Evolutionary conservation across 1,140 invertebrate species (phyloP), one percentile per base, ranked within the genome.

Genomic region (Drosophila neocordata): DNA sequence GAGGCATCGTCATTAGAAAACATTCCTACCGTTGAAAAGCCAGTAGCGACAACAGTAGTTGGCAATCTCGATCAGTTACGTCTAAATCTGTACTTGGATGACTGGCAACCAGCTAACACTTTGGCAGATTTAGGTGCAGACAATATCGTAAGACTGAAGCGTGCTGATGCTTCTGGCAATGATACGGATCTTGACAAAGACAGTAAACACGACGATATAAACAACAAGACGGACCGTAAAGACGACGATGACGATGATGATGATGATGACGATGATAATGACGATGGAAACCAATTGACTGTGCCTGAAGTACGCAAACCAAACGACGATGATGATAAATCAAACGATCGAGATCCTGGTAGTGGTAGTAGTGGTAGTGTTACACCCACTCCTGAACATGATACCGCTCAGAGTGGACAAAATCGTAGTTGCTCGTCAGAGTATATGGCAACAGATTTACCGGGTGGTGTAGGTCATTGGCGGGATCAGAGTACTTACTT

Each of bases 401-500:
- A 92, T 64, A 73, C 79, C 56, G 81, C 70, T 35, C 73, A 88
- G 35, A 87, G 90, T 35, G 92, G 92, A 20, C 89, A 91, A 60
- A 81, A 84, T 75, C 85, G 77, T 51, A 90, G 76, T 68, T 93
- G 91, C 44, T 93, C 93, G 51, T 95, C 95, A 1, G 94, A 95
- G 87, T 94, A 95, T 76, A 93, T 95, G 76, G 93, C 94, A 59
- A 94, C 95, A 70, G 95, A 96, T 92, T 92, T 96, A 53, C 95
- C 96, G 4, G 95, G 95, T 65, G 95, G 96, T 56, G 94, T 96
- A 72, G 95, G 95, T 92, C 95, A 95, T 79, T 97, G 96, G 96
- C 94, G 94, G 89, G 96, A 96, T 90, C 94, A 96, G 89, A 97
- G 95, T 91, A 97, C 96, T 55, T 96, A 96, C 89, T 92, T 97